Conservation (phyloP, 2,888 invertebrate species). For the Dasysyrphus tricinctus region DNA sequence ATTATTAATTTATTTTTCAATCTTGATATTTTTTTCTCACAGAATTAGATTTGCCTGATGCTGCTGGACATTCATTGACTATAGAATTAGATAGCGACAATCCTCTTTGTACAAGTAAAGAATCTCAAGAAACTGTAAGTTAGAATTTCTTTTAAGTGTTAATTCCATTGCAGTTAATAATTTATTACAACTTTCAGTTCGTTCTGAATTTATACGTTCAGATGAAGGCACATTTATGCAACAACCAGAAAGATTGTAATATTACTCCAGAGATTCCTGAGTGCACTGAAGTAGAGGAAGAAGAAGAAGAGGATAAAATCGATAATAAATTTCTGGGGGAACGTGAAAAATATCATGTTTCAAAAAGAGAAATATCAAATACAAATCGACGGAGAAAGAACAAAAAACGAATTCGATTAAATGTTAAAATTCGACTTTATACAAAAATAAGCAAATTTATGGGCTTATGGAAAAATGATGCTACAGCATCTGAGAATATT, state of each 20-base stretch:
- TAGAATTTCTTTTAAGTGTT: neutral
- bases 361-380: slow-evolving; percentile 43
- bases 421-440: slow-evolving; percentile 76
- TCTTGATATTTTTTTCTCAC: slow-evolving; percentile 34
- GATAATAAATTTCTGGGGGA: slow-evolving; percentile 50
- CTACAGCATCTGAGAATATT: slow-evolving; percentile 78
- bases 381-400: slow-evolving; percentile 29
- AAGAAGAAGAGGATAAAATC: slow-evolving; percentile 20
- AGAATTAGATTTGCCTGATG: slow-evolving; percentile 84
- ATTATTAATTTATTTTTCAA: neutral
- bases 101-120: slow-evolving; percentile 83
- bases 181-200: slow-evolving; percentile 14
- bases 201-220: slow-evolving; percentile 63
- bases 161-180: neutral
- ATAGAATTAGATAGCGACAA: slow-evolving; percentile 82
- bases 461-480: slow-evolving; percentile 79
- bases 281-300: slow-evolving; percentile 61
- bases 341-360: slow-evolving; percentile 63
- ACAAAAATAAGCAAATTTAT: slow-evolving; percentile 77
- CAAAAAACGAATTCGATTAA: slow-evolving; percentile 61
- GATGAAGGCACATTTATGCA: slow-evolving; percentile 76
- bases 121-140: slow-evolving; percentile 59
- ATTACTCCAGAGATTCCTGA: slow-evolving; percentile 76
- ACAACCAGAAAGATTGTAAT: slow-evolving; percentile 76
- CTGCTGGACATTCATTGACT: slow-evolving; percentile 84